Conservation (phyloP, 2,888 invertebrate species). For the Rhamnusium bicolor region DNA sequence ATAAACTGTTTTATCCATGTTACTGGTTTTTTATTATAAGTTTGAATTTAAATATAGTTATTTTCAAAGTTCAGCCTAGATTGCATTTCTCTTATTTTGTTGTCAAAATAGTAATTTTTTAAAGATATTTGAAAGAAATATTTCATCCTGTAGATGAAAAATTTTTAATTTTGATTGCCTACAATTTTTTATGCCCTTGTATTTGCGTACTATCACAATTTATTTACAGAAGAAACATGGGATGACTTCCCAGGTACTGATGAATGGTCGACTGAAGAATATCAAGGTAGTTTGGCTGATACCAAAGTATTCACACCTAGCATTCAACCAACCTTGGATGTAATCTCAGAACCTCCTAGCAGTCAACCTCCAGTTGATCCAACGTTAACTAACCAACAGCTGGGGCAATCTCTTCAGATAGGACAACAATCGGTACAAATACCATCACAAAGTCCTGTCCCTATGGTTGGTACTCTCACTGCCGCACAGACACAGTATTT, state of each 20-base stretch:
- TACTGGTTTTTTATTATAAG: no score
- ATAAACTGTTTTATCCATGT: no score
- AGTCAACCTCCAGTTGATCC: conserved; percentile 47
- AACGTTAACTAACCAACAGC: conserved; percentile 39
- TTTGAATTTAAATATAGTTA: no score
- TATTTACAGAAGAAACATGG: conserved; percentile 72
- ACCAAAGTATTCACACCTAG: conserved; percentile 93
- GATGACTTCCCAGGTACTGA: conserved; percentile 75
- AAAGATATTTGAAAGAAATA: no score
- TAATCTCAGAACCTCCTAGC: conserved; percentile 43
- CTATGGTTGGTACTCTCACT: conserved; percentile 71
- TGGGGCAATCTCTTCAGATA: conserved; percentile 47
- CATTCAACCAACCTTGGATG: conserved; percentile 65
- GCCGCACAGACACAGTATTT: conserved; percentile 77
- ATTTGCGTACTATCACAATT: neutral
- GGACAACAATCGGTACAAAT: conserved; percentile 53
- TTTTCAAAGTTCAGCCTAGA: no score
- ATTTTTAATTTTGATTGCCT: no score
- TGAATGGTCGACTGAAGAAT: conserved; percentile 86
- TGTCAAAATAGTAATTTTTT: no score
- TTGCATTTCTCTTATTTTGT: no score
- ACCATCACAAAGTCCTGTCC: conserved; percentile 59
- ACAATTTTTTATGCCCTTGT: no score
- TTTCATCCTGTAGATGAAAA: no score
- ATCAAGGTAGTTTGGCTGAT: conserved; percentile 94